Conservation (phyloP, 1,140 invertebrate genomes). For the Hermetia illucens region DNA sequence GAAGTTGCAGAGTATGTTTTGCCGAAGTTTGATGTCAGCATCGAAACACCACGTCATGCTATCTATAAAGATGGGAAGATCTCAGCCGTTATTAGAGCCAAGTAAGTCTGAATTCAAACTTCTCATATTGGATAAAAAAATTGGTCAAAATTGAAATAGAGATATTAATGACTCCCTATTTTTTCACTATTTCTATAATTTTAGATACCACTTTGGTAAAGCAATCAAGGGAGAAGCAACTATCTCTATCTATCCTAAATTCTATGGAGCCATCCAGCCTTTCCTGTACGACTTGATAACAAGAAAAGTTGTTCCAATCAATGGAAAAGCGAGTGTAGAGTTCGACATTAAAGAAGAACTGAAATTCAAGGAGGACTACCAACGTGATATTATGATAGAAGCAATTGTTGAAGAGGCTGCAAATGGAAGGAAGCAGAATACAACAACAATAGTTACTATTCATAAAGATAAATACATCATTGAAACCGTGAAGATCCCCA, state of each 20-base stretch:
- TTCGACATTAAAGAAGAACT: constrained; percentile 61
- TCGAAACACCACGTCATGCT: constrained; percentile 65
- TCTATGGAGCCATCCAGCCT: constrained; percentile 27
- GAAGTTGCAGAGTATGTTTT: constrained; percentile 72
- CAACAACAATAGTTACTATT: constrained; percentile 47
- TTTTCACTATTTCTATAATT: background rate
- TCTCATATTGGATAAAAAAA: background rate
- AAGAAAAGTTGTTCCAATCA: constrained; percentile 66
- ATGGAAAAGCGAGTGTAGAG: constrained; percentile 59
- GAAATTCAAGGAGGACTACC: constrained; percentile 54
- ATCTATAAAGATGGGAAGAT: constrained; percentile 72
- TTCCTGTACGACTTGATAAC: constrained; percentile 31
- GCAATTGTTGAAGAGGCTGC: constrained; percentile 61
- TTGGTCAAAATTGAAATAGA: background rate
- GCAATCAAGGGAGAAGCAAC: constrained; percentile 65
- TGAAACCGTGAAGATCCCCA: constrained; percentile 63
- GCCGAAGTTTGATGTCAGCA: constrained; percentile 80
- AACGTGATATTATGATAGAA: constrained; percentile 55
- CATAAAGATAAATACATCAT: constrained; percentile 70
- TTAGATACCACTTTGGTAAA: constrained; percentile 50
- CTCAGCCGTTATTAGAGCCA: constrained; percentile 61
- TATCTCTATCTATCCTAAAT: constrained; percentile 47
- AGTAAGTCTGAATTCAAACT: constrained; percentile 38
- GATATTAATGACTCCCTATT: background rate
- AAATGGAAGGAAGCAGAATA: constrained; percentile 63